Percentiles rank a stretch among this genome's conserved stretches.
Conservation (phyloP, 1,140 invertebrate species). For the Pogonognathellus flavescens region DNA sequence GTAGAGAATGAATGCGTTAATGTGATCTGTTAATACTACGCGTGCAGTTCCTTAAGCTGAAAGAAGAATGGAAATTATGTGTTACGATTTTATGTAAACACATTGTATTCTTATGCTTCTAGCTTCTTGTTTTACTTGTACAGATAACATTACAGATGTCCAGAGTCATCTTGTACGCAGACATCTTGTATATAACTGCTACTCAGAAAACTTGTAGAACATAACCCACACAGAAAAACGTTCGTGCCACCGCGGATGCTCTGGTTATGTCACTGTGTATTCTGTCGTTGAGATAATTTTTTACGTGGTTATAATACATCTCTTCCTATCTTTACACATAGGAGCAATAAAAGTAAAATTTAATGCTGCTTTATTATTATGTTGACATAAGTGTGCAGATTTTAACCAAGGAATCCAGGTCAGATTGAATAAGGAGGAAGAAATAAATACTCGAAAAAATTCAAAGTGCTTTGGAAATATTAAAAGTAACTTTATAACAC, state of each 20-base stretch:
- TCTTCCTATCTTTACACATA: neutral
- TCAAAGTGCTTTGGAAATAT: neutral
- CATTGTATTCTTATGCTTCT: too few relatives aligned
- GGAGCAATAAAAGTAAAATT: slow-evolving; percentile 43
- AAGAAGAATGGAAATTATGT: too few relatives aligned
- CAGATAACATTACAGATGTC: slow-evolving; percentile 1
- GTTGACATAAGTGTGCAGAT: slow-evolving; percentile 7
- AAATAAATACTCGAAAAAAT: neutral
- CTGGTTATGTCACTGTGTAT: too few relatives aligned
- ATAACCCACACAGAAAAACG: neutral
- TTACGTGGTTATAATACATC: too few relatives aligned
- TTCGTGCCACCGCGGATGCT: too few relatives aligned
- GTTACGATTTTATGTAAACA: too few relatives aligned
- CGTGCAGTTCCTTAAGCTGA: too few relatives aligned
- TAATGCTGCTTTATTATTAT: slow-evolving; percentile 20
- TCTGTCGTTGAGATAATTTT: too few relatives aligned
- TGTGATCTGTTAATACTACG: too few relatives aligned
- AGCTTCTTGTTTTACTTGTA: too few relatives aligned
- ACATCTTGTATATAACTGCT: neutral
- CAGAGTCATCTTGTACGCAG: neutral
- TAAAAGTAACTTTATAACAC: too few relatives aligned
- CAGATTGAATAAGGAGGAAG: neutral
- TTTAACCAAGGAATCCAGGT: neutral
- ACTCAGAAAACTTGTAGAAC: neutral
- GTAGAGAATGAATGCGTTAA: too few relatives aligned